phyloP scores from a whole-genome alignment of 2,888 invertebrate species.

The Cybosia mesomella region DNA sequence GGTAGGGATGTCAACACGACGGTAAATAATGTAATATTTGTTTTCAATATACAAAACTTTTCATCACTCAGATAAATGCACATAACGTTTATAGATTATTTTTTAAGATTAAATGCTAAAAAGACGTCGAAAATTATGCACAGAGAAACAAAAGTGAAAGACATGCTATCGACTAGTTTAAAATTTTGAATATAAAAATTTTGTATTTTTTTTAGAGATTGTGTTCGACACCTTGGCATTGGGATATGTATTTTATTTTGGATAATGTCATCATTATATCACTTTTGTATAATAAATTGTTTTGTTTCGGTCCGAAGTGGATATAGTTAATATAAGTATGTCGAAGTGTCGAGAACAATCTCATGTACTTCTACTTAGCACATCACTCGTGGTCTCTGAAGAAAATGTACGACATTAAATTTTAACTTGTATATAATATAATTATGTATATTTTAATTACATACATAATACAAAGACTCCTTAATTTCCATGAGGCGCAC shows the following conservation, averaged over 20 bases:
- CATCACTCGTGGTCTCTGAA: conserved; percentile 79
- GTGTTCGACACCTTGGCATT: conserved; percentile 79
- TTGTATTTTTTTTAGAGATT: conserved; percentile 68
- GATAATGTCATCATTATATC: conserved; percentile 52
- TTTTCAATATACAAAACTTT: conserved; percentile 67
- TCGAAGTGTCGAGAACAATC: conserved; percentile 77
- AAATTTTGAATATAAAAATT: conserved; percentile 85
- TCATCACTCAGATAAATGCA: conserved; percentile 78
- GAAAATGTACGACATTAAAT: conserved; percentile 82
- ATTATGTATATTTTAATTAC: conserved; percentile 85
- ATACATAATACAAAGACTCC: conserved; percentile 86
- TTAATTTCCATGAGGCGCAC: conserved; percentile 85
- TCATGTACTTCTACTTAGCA: conserved; percentile 72
- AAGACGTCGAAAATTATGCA: conserved; percentile 81
- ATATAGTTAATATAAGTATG: conserved; percentile 58
- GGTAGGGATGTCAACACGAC: conserved; percentile 77
- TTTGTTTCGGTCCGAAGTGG: conserved; percentile 50
- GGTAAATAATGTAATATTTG: conserved; percentile 64
- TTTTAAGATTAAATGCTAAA: conserved; percentile 78
- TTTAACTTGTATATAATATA: conserved; percentile 85
- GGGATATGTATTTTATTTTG: conserved; percentile 81
- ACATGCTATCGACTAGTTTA: conserved; percentile 84
- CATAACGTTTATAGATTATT: conserved; percentile 75
- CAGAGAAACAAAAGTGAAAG: conserved; percentile 74
- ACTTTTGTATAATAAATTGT: conserved; percentile 51